A percentile compares a stretch with the other conserved stretches of the same genome.
Evolutionary conservation across 2,888 invertebrate species (phyloP).

Genomic region (Eledona agricola): DNA sequence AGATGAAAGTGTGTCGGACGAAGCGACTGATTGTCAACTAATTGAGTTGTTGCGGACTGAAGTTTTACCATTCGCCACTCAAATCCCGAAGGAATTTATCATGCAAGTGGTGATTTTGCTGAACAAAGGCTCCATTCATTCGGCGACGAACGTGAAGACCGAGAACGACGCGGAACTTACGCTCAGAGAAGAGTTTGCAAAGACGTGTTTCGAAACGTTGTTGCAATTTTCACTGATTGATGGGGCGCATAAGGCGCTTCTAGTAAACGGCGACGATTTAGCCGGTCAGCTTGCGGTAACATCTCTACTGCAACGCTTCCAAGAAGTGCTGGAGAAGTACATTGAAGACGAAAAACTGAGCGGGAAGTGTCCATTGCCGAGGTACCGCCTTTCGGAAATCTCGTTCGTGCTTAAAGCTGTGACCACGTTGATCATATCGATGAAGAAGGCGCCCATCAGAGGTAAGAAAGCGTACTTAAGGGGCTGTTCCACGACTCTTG

Average conservation of each 20-base stretch:
- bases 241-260: slow-evolving; percentile 69
- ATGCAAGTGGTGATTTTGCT: slow-evolving; percentile 83
- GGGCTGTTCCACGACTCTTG: slow-evolving; percentile 35
- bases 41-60: slow-evolving; percentile 83
- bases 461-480: too few relatives aligned
- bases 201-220: slow-evolving; percentile 94
- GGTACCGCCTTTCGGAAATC: slow-evolving; percentile 94
- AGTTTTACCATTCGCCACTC: slow-evolving; percentile 80
- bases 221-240: slow-evolving; percentile 91
- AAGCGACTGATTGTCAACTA: slow-evolving; percentile 84
- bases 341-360: slow-evolving; percentile 84
- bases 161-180: slow-evolving; percentile 83
- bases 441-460: slow-evolving; percentile 90
- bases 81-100: slow-evolving; percentile 83
- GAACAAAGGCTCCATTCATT: slow-evolving; percentile 87
- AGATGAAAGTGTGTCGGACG: slow-evolving; percentile 71
- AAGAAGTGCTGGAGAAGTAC: slow-evolving; percentile 89
- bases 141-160: slow-evolving; percentile 72
- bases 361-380: slow-evolving; percentile 85
- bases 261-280: slow-evolving; percentile 61
- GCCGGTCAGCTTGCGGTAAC: slow-evolving; percentile 85
- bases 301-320: slow-evolving; percentile 90
- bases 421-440: slow-evolving; percentile 88
- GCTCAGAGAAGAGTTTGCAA: slow-evolving; percentile 93
- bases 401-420: slow-evolving; percentile 95